Evolutionary conservation across 37 sponge, comb jelly and placozoan genomes (phyloP).

Genomic region (Corticium candelabrum): DNA sequence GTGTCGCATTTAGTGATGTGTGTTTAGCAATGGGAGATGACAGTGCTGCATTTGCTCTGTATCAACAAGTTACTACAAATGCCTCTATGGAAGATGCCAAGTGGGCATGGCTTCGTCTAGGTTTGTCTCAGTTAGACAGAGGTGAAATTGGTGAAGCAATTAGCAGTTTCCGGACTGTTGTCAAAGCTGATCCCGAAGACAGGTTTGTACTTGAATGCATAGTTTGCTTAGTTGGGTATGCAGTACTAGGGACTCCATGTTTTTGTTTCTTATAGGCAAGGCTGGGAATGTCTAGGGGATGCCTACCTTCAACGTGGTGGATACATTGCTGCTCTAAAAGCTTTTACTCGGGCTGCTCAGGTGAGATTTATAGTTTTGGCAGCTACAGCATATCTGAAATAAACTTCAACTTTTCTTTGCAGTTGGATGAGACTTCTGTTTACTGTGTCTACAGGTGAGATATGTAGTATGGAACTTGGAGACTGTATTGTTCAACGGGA

Average conservation of each 20-base stretch:
- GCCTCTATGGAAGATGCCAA: slow-evolving; percentile 11
- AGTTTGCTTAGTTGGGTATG: too few species aligned
- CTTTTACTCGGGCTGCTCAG: slow-evolving; percentile 54
- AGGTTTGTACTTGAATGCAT: not conserved
- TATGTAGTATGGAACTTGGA: not conserved
- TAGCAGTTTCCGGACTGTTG: not conserved
- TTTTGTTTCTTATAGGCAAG: slow-evolving; percentile 11
- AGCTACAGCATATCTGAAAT: not conserved
- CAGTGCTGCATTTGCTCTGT: slow-evolving; percentile 12
- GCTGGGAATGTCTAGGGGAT: slow-evolving; percentile 82
- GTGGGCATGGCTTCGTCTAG: slow-evolving; percentile 62
- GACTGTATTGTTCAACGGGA: not conserved
- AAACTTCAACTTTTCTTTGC: not conserved
- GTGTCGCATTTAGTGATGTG: slow-evolving; percentile 30
- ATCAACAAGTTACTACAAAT: slow-evolving; percentile 8
- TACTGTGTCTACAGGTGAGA: slow-evolving; percentile 56
- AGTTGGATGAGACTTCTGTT: slow-evolving; percentile 47
- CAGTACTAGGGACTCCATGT: not conserved
- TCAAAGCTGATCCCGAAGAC: not conserved
- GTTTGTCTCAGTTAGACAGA: slow-evolving; percentile 41
- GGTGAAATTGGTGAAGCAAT: slow-evolving; percentile 44
- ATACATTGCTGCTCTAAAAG: slow-evolving; percentile 50
- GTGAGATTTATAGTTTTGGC: too few species aligned
- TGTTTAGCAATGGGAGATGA: slow-evolving; percentile 25
- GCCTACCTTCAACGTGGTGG: slow-evolving; percentile 68